Evolutionary conservation across 2,113 vertebrate genomes (phyloP).

Genomic region (Bos javanicus): DNA sequence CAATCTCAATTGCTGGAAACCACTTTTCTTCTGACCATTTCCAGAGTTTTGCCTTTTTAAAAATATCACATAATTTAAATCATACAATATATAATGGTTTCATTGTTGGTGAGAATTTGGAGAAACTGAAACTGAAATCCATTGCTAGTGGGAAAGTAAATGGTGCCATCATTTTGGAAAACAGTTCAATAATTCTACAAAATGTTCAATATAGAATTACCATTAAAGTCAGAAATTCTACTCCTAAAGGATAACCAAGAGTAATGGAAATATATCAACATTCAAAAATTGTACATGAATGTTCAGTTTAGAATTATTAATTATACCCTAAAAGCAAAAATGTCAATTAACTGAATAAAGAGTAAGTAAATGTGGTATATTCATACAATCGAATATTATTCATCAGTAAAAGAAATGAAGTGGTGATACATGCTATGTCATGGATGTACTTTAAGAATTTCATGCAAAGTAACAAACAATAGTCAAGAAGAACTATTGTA

Average conservation of each 20-base stretch:
- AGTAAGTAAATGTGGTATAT: not conserved
- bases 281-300: not conserved
- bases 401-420: not conserved
- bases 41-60: not conserved
- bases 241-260: not conserved
- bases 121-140: not conserved
- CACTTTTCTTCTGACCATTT: not conserved
- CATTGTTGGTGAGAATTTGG: not conserved
- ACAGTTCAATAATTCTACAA: not conserved
- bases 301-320: not conserved
- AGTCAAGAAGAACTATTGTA: not conserved
- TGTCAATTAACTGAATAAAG: not conserved
- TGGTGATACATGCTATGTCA: not conserved
- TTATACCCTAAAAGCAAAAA: not conserved
- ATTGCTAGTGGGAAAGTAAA: not conserved
- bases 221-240: not conserved
- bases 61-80: not conserved
- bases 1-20: too few species aligned
- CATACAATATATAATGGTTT: not conserved
- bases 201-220: not conserved
- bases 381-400: not conserved
- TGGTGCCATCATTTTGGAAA: not conserved
- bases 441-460: not conserved
- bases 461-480: not conserved
- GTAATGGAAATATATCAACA: not conserved